These are phyloP conservation scores for Pristionchus japonicus DNA, from an alignment of 2,888 invertebrate genomes.

Conservation along the genomic window DNA sequence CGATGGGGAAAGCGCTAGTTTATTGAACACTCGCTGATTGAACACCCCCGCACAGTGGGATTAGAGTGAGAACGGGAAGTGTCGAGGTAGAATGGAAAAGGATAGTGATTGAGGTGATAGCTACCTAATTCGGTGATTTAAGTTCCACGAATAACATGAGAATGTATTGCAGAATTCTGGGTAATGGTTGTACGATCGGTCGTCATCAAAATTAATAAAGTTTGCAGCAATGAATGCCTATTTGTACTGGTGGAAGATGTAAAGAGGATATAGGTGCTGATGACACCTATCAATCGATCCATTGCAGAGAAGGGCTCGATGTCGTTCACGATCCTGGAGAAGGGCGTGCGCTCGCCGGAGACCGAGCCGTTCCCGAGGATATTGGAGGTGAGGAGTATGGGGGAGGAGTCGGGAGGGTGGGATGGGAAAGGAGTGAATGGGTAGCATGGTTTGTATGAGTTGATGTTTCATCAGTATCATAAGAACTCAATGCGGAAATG, in stretches of 20 bases:
- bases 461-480: too few species aligned
- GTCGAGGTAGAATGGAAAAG: background rate
- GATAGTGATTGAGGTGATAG: background rate
- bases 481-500: too few species aligned
- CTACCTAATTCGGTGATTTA: background rate
- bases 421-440: background rate
- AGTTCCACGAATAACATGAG: too few species aligned
- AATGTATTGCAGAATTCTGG: too few species aligned
- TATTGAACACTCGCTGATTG: background rate
- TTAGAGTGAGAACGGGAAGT: background rate
- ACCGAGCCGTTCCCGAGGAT: conserved; percentile 52
- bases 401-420: background rate
- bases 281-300: background rate
- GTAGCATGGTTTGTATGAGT: background rate
- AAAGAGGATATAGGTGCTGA: background rate
- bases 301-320: conserved; percentile 79
- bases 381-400: conserved; percentile 50
- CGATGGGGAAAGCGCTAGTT: background rate
- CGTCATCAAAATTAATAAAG: too few species aligned
- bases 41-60: background rate
- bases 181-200: too few species aligned
- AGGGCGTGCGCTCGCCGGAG: conserved; percentile 77
- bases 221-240: too few species aligned
- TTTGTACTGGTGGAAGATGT: background rate
- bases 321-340: conserved; percentile 88